Conservation (phyloP, 2,113 vertebrate genomes). For the Pangasianodon hypophthalmus region DNA sequence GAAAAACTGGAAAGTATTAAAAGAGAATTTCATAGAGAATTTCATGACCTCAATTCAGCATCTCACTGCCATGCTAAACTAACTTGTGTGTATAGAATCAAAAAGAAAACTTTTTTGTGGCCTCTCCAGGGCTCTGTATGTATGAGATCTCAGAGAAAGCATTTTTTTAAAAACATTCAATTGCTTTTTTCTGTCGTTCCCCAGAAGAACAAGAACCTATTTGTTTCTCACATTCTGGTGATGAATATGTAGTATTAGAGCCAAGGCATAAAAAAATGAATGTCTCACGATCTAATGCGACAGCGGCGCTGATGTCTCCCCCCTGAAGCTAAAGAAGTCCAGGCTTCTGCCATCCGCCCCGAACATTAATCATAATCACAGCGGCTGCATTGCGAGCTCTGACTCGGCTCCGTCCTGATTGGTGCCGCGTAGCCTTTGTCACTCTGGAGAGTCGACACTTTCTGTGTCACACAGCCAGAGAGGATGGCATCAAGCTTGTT, state of each 20-base stretch:
- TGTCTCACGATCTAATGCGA: slow-evolving; percentile 34
- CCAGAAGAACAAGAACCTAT: slow-evolving; percentile 23
- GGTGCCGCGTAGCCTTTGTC: slow-evolving; percentile 73
- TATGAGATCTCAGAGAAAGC: neutral
- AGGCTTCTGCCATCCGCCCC: slow-evolving; percentile 61
- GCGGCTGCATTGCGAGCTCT: slow-evolving; percentile 66
- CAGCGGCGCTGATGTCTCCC: slow-evolving; percentile 40
- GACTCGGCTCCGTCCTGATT: slow-evolving; percentile 72
- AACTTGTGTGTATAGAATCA: neutral
- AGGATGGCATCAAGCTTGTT: slow-evolving; percentile 78
- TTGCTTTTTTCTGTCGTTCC: neutral
- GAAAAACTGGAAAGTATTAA: neutral
- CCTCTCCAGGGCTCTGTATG: neutral
- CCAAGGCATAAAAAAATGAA: slow-evolving; percentile 46
- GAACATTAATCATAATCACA: slow-evolving; percentile 72
- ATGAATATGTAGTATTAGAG: slow-evolving; percentile 51
- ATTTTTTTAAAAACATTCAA: neutral
- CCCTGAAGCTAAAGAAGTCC: slow-evolving; percentile 65
- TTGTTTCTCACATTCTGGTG: slow-evolving; percentile 32
- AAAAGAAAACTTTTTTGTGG: neutral
- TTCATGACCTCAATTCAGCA: neutral
- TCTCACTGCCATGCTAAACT: neutral
- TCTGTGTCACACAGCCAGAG: slow-evolving; percentile 70
- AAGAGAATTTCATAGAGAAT: neutral
- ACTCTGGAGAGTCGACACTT: slow-evolving; percentile 71